Percentiles rank a stretch among this genome's conserved stretches.
Evolutionary conservation across 1,140 invertebrate genomes (phyloP).

Genomic region (Caenorhabditis brenneri): DNA sequence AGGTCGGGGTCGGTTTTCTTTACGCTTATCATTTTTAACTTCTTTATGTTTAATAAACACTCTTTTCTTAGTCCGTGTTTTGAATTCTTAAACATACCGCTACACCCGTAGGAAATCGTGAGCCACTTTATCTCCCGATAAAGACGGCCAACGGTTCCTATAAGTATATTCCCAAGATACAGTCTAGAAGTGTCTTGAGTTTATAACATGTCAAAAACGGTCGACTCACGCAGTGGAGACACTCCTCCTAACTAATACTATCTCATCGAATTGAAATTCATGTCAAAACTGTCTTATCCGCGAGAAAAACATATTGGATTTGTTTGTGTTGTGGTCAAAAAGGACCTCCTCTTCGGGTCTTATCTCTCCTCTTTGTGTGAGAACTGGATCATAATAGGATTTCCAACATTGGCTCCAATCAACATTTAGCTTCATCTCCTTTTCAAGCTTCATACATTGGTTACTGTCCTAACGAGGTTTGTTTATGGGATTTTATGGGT

Average conservation of each 20-base stretch:
- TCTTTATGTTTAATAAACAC: too few species aligned
- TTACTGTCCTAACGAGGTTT: conserved; percentile 13
- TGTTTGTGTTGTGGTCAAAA: background rate
- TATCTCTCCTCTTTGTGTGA: too few species aligned
- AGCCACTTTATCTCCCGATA: too few species aligned
- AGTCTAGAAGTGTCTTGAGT: too few species aligned
- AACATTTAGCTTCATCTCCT: background rate
- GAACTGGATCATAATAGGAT: background rate
- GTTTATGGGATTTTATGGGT: background rate
- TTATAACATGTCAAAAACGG: conserved; percentile 24
- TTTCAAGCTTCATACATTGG: background rate
- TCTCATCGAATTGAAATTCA: background rate
- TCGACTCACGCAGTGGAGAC: background rate
- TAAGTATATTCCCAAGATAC: too few species aligned
- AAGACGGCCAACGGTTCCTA: too few species aligned
- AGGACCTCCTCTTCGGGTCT: background rate
- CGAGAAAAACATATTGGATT: background rate
- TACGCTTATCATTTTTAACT: too few species aligned
- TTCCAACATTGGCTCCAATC: conserved; percentile 8
- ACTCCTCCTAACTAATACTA: background rate
- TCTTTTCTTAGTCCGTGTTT: too few species aligned
- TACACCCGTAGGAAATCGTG: too few species aligned
- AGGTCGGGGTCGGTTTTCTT: too few species aligned
- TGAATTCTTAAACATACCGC: too few species aligned
- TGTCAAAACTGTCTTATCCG: conserved; percentile 23